Evolutionary conservation across 2,113 vertebrate species (phyloP).

Genomic region (Dicrurus megarhynchus): DNA sequence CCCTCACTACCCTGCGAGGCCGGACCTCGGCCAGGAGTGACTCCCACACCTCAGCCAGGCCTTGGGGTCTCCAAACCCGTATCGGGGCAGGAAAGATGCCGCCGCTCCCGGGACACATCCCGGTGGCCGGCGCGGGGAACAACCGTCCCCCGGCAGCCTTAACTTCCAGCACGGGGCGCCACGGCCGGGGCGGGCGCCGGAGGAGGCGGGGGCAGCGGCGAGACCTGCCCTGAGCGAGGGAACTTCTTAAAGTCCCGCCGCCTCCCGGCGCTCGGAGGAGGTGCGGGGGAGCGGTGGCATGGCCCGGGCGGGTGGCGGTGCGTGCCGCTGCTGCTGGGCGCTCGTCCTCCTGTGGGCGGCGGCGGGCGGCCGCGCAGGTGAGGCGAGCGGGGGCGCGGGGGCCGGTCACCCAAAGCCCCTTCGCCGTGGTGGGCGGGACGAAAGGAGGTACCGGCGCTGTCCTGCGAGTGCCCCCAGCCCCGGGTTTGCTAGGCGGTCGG

Average conservation of each 20-base stretch:
- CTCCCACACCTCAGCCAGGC: neutral
- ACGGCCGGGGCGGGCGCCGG: neutral
- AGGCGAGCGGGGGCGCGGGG: neutral
- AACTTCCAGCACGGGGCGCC: neutral
- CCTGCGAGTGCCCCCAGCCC: neutral
- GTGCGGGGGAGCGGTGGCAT: neutral
- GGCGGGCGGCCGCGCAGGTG: conserved; percentile 52
- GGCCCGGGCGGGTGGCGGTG: neutral
- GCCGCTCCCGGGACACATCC: neutral
- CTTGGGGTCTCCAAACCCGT: neutral
- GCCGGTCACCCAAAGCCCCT: neutral
- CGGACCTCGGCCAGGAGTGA: neutral
- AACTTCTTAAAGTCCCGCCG: conserved; percentile 34
- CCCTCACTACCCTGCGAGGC: neutral
- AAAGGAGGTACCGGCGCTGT: neutral
- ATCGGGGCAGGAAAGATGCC: no score
- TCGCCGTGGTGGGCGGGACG: neutral
- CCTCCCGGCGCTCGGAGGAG: neutral
- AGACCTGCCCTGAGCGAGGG: conserved; percentile 18
- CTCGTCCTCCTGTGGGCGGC: conserved; percentile 34
- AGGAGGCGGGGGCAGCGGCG: conserved; percentile 30
- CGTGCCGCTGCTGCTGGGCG: conserved; percentile 13
- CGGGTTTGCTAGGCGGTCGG: neutral
- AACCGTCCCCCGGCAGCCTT: neutral
- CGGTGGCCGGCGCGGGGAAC: no score